Percentiles rank a stretch among this genome's conserved stretches.
Evolutionary conservation across 2,113 vertebrate genomes (phyloP).

Genomic region (Anser cygnoides): DNA sequence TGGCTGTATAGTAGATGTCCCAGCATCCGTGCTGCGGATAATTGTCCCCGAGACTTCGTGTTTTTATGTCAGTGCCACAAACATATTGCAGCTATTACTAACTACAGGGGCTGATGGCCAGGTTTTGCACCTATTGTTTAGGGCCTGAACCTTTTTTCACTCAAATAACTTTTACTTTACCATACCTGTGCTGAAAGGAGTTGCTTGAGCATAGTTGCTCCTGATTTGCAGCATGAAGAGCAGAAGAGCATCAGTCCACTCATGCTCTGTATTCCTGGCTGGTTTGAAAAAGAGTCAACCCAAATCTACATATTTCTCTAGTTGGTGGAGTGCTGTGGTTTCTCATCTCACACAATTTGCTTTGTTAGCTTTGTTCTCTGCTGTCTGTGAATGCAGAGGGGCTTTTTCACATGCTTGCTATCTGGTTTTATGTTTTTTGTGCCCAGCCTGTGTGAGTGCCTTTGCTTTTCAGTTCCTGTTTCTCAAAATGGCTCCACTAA

Average conservation of each 20-base stretch:
- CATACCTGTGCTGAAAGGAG: neutral
- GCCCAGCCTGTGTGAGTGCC: neutral
- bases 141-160: neutral
- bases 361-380: neutral
- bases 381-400: neutral
- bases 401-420: neutral
- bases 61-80: neutral
- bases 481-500: constrained; percentile 13
- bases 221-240: neutral
- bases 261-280: neutral
- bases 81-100: accelerated
- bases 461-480: constrained; percentile 8
- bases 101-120: neutral
- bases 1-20: neutral
- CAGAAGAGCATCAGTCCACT: neutral
- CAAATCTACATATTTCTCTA: neutral
- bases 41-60: neutral
- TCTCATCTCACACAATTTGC: neutral
- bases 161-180: neutral
- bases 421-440: neutral
- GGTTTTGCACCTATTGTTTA: neutral
- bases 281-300: neutral
- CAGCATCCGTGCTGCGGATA: neutral
- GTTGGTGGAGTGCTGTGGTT: neutral
- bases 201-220: neutral